A percentile compares a stretch with the other conserved stretches of the same genome.
Conservation (phyloP, 2,797 vertebrate genomes). For the Semotilus atromaculatus region DNA sequence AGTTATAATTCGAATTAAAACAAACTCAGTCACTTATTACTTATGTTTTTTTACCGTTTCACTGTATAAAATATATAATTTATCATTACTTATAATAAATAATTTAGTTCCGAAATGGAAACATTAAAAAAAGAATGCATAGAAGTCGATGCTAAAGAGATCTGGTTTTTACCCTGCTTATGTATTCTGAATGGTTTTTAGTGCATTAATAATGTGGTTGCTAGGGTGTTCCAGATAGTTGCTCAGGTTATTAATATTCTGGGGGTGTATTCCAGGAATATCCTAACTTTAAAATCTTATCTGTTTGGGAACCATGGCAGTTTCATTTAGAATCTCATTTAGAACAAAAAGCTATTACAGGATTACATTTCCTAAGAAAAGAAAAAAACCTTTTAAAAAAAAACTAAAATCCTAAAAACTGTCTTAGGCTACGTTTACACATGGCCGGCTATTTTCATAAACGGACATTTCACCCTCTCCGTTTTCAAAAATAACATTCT, state of each 20-base stretch:
- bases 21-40: not conserved
- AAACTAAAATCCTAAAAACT: not conserved
- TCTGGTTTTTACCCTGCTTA: not conserved
- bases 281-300: not conserved
- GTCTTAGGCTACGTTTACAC: too few relatives aligned
- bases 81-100: not conserved
- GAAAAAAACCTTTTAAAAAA: too few relatives aligned
- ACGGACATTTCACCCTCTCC: too few relatives aligned
- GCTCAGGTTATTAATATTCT: not conserved
- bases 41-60: not conserved
- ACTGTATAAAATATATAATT: not conserved
- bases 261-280: not conserved
- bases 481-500: too few relatives aligned
- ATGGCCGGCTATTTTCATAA: too few relatives aligned
- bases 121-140: too few relatives aligned
- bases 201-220: not conserved
- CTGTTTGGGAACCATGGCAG: not conserved
- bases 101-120: too few relatives aligned
- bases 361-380: not conserved
- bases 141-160: not conserved
- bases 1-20: conserved; percentile 50
- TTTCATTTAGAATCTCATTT: not conserved
- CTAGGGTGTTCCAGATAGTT: conserved; percentile 13
- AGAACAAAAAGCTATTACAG: not conserved
- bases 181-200: not conserved